Evolutionary conservation across 2,888 invertebrate genomes (phyloP), one percentile per base, ranked within the genome.

Genomic region (Ceraclea dissimilis): DNA sequence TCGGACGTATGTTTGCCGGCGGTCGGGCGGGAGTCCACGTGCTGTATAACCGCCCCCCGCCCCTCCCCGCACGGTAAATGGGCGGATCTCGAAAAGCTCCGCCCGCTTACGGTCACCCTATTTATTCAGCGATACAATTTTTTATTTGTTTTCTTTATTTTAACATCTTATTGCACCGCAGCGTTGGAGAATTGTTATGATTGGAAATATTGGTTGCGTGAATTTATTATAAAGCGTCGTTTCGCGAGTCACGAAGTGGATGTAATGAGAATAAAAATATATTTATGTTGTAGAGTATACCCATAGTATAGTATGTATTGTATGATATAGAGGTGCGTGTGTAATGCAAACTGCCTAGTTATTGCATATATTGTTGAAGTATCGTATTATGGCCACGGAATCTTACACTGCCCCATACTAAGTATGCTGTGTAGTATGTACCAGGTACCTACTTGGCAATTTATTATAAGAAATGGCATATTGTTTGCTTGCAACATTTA

Each of bases 41-140:
- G 51, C 50, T 58, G 34, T 18, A 51, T 18, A 21, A 33, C 56
- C 54, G 50, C 43, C 57, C 57, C 57, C 72, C 75, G 73, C 67
- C 74, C 74, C 73, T 70, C 69, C 65, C 67, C 70, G 71, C 71
- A 67, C 61, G 70, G 70, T 75, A 76, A 78, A 78, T 79, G 75
- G 76, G 78, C 20, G 21, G 26, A 34, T 22, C 34, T 22, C n/a
- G 43, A 34, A 20, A 5, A 11, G 47, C 50, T 49, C 33, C 47
- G 55, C 55, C 60, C 50, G 10, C 57, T 22, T 51, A 49, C 13
- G 54, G 20, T 11, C 46, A 26, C 26, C 26, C 26, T 26, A 6
- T 26, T 26, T 26, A 26, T 26, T 26, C 26, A 26, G 19, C 44
- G 10, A 26, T 26, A 26, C 26, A 26, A 26, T 39, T 39, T 39